A percentile compares a stretch with the other conserved stretches of the same genome.
phyloP scores from a whole-genome alignment of 2,888 invertebrate species.

The Metacarcinus magister region DNA sequence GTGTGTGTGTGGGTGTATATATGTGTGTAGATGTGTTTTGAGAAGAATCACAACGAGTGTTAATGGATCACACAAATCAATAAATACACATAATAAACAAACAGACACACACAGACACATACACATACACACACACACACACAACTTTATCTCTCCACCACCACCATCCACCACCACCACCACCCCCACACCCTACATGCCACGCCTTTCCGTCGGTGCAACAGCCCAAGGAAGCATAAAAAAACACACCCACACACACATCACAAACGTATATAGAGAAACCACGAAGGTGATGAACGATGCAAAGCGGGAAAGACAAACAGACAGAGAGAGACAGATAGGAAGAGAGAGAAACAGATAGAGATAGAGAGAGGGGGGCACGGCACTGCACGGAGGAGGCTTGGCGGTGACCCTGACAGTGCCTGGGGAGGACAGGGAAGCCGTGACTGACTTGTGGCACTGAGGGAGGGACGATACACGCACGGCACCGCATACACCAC shows the following conservation, averaged over 20 bases:
- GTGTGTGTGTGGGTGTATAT: constrained; percentile 36
- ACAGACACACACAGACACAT: constrained; percentile 31
- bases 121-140: constrained; percentile 38
- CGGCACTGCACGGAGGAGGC: neutral
- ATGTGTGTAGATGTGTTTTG: neutral
- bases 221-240: neutral
- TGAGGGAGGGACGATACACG: neutral
- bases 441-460: neutral
- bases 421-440: neutral
- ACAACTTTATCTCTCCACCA: neutral
- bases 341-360: neutral
- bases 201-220: neutral
- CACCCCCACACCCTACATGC: neutral
- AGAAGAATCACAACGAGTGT: neutral
- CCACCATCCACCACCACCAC: constrained; percentile 1
- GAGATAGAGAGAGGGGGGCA: neutral
- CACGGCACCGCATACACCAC: neutral
- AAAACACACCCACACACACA: neutral
- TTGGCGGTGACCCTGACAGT: neutral
- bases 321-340: neutral
- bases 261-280: neutral
- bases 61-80: neutral
- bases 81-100: neutral
- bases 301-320: neutral
- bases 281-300: neutral